phyloP scores from a whole-genome alignment of 2,113 vertebrate species.

The Trematocara macrostoma region DNA sequence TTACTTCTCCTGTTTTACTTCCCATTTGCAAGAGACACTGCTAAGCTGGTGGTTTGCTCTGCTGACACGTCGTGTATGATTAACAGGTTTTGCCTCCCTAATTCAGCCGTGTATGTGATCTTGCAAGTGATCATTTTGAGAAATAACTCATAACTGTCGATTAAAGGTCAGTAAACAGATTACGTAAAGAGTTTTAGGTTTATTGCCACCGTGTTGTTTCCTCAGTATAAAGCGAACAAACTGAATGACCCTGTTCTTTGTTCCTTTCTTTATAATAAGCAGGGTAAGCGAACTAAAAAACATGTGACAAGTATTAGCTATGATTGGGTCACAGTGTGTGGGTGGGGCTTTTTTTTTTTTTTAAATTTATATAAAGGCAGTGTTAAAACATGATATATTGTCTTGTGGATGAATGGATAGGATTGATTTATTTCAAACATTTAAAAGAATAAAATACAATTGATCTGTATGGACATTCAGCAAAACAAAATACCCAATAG shows the following conservation, averaged over 20 bases:
- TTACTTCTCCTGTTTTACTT: slow-evolving; percentile 17
- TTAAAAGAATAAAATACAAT: not conserved
- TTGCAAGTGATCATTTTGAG: not conserved
- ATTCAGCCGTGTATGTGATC: not conserved
- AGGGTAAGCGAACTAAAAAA: not conserved
- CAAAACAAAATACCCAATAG: not conserved
- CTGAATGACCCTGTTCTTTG: not conserved
- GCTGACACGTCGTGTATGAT: not conserved
- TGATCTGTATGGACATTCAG: not conserved
- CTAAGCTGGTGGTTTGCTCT: not conserved
- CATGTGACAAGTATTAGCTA: slow-evolving; percentile 29
- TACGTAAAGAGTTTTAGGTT: not conserved
- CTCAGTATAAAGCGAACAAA: not conserved
- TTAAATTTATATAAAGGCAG: no score
- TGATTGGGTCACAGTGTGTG: not conserved
- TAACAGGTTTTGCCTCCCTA: not conserved
- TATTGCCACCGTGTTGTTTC: not conserved
- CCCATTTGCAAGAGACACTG: slow-evolving; percentile 1
- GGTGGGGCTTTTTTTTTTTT: not conserved
- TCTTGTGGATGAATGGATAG: not conserved
- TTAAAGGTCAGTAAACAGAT: not conserved
- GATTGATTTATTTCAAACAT: not conserved
- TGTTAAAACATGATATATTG: not conserved
- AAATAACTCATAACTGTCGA: not conserved
- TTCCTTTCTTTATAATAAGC: not conserved